Evolutionary conservation across 2,113 vertebrate genomes (phyloP), one percentile per base, ranked within the genome.

Genomic region (Cynopterus brachyotis): DNA sequence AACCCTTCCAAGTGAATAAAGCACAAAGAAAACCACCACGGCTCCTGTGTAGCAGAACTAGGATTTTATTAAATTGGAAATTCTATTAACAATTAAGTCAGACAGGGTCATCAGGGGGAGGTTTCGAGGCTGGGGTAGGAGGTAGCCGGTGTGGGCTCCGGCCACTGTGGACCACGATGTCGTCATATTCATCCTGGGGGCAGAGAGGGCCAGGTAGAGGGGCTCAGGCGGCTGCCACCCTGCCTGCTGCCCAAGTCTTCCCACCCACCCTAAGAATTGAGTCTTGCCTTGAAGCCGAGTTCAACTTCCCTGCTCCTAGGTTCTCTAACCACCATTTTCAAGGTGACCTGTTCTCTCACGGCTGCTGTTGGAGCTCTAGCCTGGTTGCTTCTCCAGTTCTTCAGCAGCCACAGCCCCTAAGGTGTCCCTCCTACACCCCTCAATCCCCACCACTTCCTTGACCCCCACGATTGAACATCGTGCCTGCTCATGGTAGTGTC

Each of bases 111-210:
- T 91, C 82, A 13, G 97, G 94, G 94, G 89, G 93, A 42, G 50
- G 91, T 73, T 47, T 94, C 9, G 91, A 67, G 7, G 72, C 66
- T 8, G 64, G 84, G 47, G 67, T 28, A 19, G 93, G 93, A 86
- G 95, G 91, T 57, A 35, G 72, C 87, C 26, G 75, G 59, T 17
- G 80, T 50, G 24, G 91, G 69, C 64, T 92, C 67, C 37, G 87
- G n/a, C 95, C 72, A 5, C 98, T 98, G 95, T 99, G 98, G 91
- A 99, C 98, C 96, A 99, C 84, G 13, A 99, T 98, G 95, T 99
- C 99, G 0, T 99, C 99, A 0, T 99, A 99, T 97, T 98, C 98
- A 12, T 98, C 98, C 98, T 99, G 92, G 60, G 57, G 60, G 67
- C 19, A 93, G 30, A 93, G 45, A 37, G 57, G 19, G 24, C 45